phyloP scores from a whole-genome alignment of 2,888 invertebrate genomes.

The Zygogramma bicolorata region DNA sequence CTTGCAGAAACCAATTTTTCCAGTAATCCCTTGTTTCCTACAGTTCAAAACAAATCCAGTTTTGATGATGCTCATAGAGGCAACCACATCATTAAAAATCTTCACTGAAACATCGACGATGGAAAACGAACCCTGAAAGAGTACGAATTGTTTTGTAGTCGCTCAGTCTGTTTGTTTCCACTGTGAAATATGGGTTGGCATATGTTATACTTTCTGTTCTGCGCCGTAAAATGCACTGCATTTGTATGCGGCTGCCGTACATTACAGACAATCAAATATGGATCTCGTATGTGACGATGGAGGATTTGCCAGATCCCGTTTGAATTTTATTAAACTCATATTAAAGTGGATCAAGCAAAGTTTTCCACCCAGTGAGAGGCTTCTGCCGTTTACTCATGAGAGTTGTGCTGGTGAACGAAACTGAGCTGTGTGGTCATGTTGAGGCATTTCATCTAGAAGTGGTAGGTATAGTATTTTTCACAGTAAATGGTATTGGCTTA shows the following conservation, averaged over 20 bases:
- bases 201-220: neutral
- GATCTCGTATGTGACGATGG: conserved; percentile 12
- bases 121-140: neutral
- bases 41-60: too few species aligned
- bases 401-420: neutral
- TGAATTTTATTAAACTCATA: conserved; percentile 19
- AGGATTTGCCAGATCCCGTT: conserved; percentile 5
- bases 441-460: neutral
- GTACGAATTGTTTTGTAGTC: neutral
- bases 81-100: neutral
- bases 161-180: neutral
- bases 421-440: neutral
- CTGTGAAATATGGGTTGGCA: neutral
- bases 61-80: too few species aligned
- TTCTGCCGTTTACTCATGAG: neutral
- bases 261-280: conserved; percentile 22
- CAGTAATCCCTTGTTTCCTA: too few species aligned
- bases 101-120: neutral
- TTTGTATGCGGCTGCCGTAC: conserved; percentile 14
- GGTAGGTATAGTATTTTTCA: too few species aligned
- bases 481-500: too few species aligned
- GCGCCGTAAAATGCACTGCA: neutral
- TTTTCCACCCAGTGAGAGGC: neutral
- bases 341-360: neutral
- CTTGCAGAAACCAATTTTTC: too few species aligned